Evolutionary conservation across 2,888 invertebrate genomes (phyloP), one percentile per base, ranked within the genome.

Genomic region (Omphaloscelis lunosa): DNA sequence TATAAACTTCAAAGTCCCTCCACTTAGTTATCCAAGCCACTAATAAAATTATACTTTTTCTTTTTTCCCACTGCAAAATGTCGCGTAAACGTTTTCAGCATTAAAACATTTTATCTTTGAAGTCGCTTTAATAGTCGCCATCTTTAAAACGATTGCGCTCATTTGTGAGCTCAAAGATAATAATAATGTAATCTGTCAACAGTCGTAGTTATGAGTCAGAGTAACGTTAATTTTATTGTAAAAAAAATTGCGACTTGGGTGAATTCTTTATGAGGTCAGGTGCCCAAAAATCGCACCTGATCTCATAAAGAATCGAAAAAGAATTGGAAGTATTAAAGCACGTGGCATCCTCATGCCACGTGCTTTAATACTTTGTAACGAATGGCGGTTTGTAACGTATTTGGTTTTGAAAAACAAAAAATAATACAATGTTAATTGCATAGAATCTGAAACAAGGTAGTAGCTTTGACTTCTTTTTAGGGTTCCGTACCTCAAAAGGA

Each of bases 101-200:
- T 63, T 73, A 83, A 81, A 85, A 85, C 59, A 85, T 83, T 85
- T 85, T 83, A 85, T 81, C 82, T 85, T 73, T 76, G n/a, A 73
- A 73, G 72, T 81, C n/a, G 17, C 17, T 85, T 73, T 83, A 83
- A 81, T 70, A 62, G 85, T 45, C 20, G 56, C 85, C 77, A 73
- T 82, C 71, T 83, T 73, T 71, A 56, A 61, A 85, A 83, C 81
- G 71, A 68, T 76, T 76, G 72, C 72, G 77, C 72, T 85, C 76
- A 63, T 83, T 85, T 73, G 59, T 76, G n/a, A 61, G 71, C 59
- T 70, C 72, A 68, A 53, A 83, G 79, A 72, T 63, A 83, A 83
- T 71, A 78, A 82, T 83, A 69, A 69, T 72, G 53, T 63, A 78
- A 80, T 80, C 61, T 63, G 53, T 80, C 84, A 78, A 63, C 79